Base-by-base conservation (phyloP, 2,888 invertebrate species). In the Calephelis perditalis region DNA sequence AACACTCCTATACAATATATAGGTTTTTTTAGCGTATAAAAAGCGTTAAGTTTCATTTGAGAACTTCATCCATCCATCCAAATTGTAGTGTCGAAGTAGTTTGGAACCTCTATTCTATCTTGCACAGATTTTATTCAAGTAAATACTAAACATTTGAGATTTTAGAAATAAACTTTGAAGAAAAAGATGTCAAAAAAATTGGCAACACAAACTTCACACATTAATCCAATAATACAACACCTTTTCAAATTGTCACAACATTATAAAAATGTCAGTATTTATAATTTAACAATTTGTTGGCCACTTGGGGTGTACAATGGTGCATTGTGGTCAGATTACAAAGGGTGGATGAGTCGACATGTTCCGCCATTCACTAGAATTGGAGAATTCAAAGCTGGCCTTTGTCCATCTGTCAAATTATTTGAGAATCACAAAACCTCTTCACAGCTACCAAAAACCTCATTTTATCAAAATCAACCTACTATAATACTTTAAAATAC, bases 321-420 rank as follows among this genome's bases (percentile, higher is more conserved):
- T 12, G 26, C 54, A 36, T 58, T 58, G 61, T 54, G 57, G 35
- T 4, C 61, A 35, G 35, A 35, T 52, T 35, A 58, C 58, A 58
- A 55, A 58, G 61, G 37, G 26, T 37, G 12, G 49, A 49, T 58
- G 58, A 57, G 44, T 45, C 40, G 47, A 37, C 47, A 37, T 26
- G 44, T 35, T 44, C 44, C 10, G 36, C 52, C 52, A 52, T 35
- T 52, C 35, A 52, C 36, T 40, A 15, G 15, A 2, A 52, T 36
- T 52, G 26, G 36, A 11, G 35, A 52, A 52, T 52, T 35, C 36
- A 52, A 52, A 35, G 36, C 35, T 35, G 35, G 36, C 36, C 52
- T 52, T 52, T 52, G 35, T 52, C 35, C 8, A 26, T 49, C 26
- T 49, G 49, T 49, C 49, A 49, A 49, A 26, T 49, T 26, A 7